Conservation (phyloP, 1,140 invertebrate species). For the Notospermus geniculatus region DNA sequence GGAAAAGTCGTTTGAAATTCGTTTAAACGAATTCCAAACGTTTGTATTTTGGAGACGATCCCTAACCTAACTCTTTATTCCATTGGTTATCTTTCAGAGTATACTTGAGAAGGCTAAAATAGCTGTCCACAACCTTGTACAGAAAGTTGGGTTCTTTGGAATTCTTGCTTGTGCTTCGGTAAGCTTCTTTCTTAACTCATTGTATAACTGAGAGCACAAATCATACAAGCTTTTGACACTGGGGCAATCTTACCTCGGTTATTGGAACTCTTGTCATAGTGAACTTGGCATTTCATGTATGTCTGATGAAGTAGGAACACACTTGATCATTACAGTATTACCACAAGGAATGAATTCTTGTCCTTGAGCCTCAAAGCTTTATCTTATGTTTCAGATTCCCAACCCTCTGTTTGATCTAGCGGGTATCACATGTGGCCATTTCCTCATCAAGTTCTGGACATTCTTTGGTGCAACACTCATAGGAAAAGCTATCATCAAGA, state of each 20-base stretch:
- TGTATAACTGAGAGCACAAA: no score
- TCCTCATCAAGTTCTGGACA: conserved; percentile 98
- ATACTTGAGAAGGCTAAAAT: conserved; percentile 78
- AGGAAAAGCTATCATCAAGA: conserved; percentile 98
- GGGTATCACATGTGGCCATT: conserved; percentile 98
- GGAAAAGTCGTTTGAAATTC: no score
- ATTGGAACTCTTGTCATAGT: neutral
- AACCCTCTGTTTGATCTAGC: conserved; percentile 99
- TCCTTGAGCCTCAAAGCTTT: neutral
- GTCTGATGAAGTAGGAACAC: no score
- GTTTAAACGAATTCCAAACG: no score
- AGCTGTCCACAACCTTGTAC: conserved; percentile 86
- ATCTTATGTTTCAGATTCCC: conserved; percentile 81
- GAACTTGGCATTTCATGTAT: conserved; percentile 12
- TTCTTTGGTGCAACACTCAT: conserved; percentile 99
- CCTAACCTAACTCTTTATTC: no score
- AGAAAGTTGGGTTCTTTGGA: conserved; percentile 94
- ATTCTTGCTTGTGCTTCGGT: conserved; percentile 96
- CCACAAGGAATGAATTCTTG: no score
- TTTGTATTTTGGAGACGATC: no score
- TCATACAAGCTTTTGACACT: no score
- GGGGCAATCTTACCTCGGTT: conserved; percentile 1
- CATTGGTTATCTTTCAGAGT: conserved; percentile 56
- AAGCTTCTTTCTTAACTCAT: conserved; percentile 40
- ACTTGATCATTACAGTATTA: no score